Evolutionary conservation across 2,113 vertebrate species (phyloP).

Genomic region (Tylochromis polylepis): DNA sequence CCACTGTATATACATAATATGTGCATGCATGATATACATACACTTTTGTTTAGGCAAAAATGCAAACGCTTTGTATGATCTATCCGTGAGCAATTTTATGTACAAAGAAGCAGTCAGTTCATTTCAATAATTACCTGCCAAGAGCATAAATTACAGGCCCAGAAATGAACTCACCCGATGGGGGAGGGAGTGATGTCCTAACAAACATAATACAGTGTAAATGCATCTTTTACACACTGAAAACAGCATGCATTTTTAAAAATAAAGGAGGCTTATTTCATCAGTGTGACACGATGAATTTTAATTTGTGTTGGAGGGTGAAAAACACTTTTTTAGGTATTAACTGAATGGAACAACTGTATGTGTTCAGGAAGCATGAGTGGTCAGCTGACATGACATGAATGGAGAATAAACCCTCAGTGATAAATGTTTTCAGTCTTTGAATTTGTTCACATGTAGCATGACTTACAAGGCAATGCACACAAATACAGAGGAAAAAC

Average conservation of each 20-base stretch:
- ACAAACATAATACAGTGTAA: not conserved
- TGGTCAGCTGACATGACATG: not conserved
- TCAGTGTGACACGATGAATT: too few relatives aligned
- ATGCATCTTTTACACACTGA: not conserved
- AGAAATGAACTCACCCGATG: not conserved
- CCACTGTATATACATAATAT: too few relatives aligned
- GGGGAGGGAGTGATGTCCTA: not conserved
- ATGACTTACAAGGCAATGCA: not conserved
- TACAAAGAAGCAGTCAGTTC: not conserved
- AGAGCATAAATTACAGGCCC: too few relatives aligned
- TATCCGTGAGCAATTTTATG: not conserved
- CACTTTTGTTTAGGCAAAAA: too few relatives aligned
- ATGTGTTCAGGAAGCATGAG: not conserved
- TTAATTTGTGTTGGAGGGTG: too few relatives aligned
- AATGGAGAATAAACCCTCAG: not conserved
- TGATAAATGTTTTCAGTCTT: not conserved
- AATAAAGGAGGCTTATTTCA: too few relatives aligned
- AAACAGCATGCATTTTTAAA: not conserved
- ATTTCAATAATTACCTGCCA: not conserved
- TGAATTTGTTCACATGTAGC: not conserved
- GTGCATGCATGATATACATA: too few relatives aligned
- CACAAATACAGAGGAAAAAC: not conserved
- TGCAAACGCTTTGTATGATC: too few relatives aligned
- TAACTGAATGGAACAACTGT: not conserved
- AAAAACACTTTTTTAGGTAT: too few relatives aligned